These are phyloP conservation scores for Ganaspis brasiliensis DNA, from an alignment of 2,888 invertebrate genomes.

Conservation along the genomic window DNA sequence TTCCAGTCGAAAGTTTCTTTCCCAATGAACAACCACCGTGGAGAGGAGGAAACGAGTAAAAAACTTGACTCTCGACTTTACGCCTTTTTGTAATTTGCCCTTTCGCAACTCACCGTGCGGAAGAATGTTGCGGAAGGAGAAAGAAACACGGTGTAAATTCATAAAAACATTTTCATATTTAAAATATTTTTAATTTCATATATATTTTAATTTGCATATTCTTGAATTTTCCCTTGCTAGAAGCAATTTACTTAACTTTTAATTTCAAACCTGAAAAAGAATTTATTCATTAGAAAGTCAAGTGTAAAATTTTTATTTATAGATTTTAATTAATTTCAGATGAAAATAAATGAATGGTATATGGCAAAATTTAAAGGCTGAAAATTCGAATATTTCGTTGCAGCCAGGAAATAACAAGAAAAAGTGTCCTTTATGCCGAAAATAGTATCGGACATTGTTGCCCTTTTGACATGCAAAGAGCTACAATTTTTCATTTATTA, in stretches of 20 bases:
- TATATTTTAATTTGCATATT: too few relatives aligned
- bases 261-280: neutral
- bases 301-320: too few relatives aligned
- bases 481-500: slow-evolving; percentile 10
- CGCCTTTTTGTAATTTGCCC: slow-evolving; percentile 49
- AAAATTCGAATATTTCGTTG: neutral
- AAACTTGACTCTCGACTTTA: slow-evolving; percentile 47
- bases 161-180: slow-evolving; percentile 30
- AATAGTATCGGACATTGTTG: slow-evolving; percentile 15
- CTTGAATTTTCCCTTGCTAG: too few relatives aligned
- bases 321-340: too few relatives aligned
- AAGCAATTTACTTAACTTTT: neutral
- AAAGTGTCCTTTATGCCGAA: neutral
- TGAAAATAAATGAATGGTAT: neutral
- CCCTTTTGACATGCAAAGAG: slow-evolving; percentile 12
- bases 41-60: slow-evolving; percentile 43
- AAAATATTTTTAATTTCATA: neutral
- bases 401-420: neutral
- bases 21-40: slow-evolving; percentile 19
- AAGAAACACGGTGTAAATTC: slow-evolving; percentile 6
- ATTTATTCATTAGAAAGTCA: too few relatives aligned
- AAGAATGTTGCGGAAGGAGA: slow-evolving; percentile 38
- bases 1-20: slow-evolving; percentile 55
- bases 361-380: neutral
- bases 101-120: slow-evolving; percentile 47